These are phyloP conservation scores for Adrianichthys oophorus DNA, from an alignment of 2,797 vertebrate species.

Conservation along the genomic window DNA sequence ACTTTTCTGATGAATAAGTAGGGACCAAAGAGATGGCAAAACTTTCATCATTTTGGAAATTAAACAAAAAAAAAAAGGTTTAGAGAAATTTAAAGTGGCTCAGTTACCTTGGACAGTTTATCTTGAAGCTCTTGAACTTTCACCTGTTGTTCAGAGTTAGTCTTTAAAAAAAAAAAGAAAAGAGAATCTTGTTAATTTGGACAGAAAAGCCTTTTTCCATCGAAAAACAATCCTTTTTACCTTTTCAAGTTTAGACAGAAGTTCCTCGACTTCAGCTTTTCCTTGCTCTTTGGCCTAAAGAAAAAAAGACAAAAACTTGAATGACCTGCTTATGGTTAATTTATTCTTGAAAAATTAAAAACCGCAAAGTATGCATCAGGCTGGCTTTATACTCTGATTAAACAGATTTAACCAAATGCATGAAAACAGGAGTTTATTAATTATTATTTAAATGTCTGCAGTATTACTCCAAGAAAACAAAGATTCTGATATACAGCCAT, in stretches of 20 bases:
- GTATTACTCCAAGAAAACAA: too few relatives aligned
- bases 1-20: conserved; percentile 21
- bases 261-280: conserved; percentile 92
- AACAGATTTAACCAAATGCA: too few relatives aligned
- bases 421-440: too few relatives aligned
- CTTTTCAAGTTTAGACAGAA: conserved; percentile 94
- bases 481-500: too few relatives aligned
- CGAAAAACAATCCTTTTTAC: conserved; percentile 62
- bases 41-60: neutral
- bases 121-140: conserved; percentile 97
- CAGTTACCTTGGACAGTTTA: conserved; percentile 90
- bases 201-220: neutral
- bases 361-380: too few relatives aligned
- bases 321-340: neutral
- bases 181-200: neutral
- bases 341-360: too few relatives aligned
- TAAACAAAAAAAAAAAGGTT: neutral
- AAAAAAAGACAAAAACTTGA: conserved; percentile 2
- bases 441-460: too few relatives aligned
- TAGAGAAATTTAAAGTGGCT: neutral
- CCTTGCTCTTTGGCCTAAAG: conserved; percentile 96
- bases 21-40: neutral
- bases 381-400: too few relatives aligned
- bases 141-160: conserved; percentile 93
- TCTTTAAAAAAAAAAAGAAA: conserved; percentile 70